Conservation (phyloP, 2,797 vertebrate species). For the Brachymystax lenok region DNA sequence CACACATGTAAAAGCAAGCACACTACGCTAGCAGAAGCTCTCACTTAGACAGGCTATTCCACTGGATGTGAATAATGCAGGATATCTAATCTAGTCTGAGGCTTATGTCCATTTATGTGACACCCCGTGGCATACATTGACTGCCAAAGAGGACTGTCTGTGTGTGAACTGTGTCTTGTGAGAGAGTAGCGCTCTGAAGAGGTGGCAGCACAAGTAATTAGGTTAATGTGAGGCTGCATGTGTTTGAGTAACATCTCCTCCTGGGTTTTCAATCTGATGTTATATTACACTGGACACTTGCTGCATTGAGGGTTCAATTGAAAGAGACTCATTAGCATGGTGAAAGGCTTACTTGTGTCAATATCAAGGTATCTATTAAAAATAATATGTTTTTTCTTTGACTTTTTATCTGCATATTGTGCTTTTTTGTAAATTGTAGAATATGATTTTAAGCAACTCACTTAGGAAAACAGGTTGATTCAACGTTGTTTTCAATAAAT, state of each 20-base stretch:
- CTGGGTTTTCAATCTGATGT: conserved; percentile 23
- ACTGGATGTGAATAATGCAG: neutral
- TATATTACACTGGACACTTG: neutral
- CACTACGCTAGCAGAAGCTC: conserved; percentile 1
- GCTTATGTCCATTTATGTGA: conserved; percentile 23
- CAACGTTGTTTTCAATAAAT: no score
- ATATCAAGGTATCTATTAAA: neutral
- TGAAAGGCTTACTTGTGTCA: neutral
- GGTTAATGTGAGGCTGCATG: conserved; percentile 27
- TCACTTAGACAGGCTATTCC: neutral
- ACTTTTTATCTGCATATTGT: neutral
- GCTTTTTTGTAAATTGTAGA: neutral
- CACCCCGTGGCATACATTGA: conserved; percentile 10
- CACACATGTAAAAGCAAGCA: conserved; percentile 16
- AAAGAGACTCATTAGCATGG: neutral
- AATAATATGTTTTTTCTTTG: neutral
- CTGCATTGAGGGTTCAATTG: neutral
- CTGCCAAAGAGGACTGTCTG: neutral
- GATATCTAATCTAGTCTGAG: neutral
- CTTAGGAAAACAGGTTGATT: no score
- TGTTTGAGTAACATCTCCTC: conserved; percentile 23
- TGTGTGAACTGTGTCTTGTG: conserved; percentile 8
- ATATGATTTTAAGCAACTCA: no score
- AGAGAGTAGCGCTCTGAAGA: conserved; percentile 18
- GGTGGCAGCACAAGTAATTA: conserved; percentile 42